Base-by-base conservation (phyloP, 2,888 invertebrate species). In the Formica aserva region DNA sequence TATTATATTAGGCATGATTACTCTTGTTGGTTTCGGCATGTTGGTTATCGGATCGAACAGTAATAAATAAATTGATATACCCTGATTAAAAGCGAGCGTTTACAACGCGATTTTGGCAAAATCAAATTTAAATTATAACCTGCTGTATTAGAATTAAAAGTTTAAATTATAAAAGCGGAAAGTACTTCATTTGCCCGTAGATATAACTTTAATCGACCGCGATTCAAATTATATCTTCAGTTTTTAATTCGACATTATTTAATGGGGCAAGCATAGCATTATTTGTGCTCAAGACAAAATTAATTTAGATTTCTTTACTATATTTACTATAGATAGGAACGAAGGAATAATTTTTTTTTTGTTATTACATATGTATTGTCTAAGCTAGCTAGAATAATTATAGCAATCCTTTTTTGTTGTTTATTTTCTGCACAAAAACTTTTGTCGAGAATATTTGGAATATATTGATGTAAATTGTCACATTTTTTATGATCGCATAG, bases 181-280 rank as follows among this genome's bases (percentile, higher is more conserved):
- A 74, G 8, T 60, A 62, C 52, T 65, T 48, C 18, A 62, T 45
- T 57, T 48, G 48, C 35, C 32, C n/a, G n/a, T n/a, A 3, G 3
- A 22, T 62, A 26, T 35, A 63, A 74, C 57, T 71, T 55, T 60
- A 69, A 67, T 77, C 65, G 66, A 26, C 55, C 26, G 41, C 18
- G n/a, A 60, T 71, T 80, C 13, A 4, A 22, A 65, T 71, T 35
- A 45, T 29, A 67, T 32, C 15, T 60, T 52, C 29, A 69, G 15
- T 22, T 11, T 22, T 78, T 78, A 57, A 78, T 69, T 45, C 18
- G 13, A 18, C 8, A 26, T 35, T 57, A 41, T 78, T 57, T 77
- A 69, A 18, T 11, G 15, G 4, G 11, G 13, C 52, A 65, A 65
- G 22, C 3, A 55, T 9, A 22, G 1, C 35, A 26, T 52, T 18